phyloP scores from a whole-genome alignment of 2,797 vertebrate species.

The Holocentrus rufus region DNA sequence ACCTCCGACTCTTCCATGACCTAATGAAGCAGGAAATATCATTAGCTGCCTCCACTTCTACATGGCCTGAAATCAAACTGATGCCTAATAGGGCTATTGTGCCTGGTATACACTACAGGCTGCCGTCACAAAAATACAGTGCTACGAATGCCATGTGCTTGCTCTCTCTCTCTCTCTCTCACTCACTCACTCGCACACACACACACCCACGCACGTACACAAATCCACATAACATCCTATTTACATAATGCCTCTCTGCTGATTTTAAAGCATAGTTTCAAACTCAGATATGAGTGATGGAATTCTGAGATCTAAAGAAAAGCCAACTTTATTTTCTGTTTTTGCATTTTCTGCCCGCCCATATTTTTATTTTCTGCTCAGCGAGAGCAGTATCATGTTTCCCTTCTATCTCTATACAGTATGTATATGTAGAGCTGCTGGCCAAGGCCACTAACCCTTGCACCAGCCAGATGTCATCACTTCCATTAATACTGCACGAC shows the following conservation, averaged over 20 bases:
- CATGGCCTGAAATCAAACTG: constrained; percentile 66
- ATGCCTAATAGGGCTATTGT: constrained; percentile 58
- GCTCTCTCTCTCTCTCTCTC: constrained; percentile 15
- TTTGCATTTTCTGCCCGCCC: constrained; percentile 33
- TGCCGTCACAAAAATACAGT: constrained; percentile 1
- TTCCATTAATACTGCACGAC: constrained; percentile 50
- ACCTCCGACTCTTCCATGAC: constrained; percentile 89
- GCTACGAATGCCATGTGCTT: constrained; percentile 20
- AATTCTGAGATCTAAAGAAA: constrained; percentile 32
- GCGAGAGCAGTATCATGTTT: constrained; percentile 47
- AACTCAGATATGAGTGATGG: constrained; percentile 23
- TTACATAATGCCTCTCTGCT: constrained; percentile 9
- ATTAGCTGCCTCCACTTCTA: constrained; percentile 64
- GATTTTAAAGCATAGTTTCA: constrained; percentile 9
- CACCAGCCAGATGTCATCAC: constrained; percentile 56
- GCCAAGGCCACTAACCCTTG: constrained; percentile 23
- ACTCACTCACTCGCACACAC: background rate
- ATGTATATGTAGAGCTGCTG: constrained; percentile 40
- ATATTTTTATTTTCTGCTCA: constrained; percentile 25
- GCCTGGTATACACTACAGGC: constrained; percentile 28
- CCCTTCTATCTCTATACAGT: constrained; percentile 46
- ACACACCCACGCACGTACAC: constrained; percentile 10
- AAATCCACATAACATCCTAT: constrained; percentile 2
- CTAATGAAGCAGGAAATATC: constrained; percentile 83
- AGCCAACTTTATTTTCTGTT: constrained; percentile 15